These are phyloP conservation scores for Acrocephalus kingi DNA, from an alignment of 2,113 vertebrate genomes.

Conservation along the genomic window DNA sequence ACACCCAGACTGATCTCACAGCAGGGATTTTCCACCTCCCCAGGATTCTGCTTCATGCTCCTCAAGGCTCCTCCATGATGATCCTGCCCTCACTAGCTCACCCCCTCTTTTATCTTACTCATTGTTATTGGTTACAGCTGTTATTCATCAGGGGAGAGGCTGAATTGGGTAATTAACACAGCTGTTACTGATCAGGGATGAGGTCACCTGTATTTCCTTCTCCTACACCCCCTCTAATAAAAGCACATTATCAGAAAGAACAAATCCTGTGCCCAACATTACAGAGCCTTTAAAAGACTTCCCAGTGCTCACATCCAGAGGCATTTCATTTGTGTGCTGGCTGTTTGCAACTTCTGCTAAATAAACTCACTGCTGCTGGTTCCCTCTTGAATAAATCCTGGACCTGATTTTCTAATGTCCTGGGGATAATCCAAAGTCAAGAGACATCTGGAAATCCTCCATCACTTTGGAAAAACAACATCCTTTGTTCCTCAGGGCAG, in stretches of 20 bases:
- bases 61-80: no score
- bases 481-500: background rate
- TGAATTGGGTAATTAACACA: background rate
- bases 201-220: background rate
- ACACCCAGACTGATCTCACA: background rate
- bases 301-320: background rate
- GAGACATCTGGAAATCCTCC: background rate
- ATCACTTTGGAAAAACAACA: background rate
- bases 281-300: background rate
- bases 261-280: background rate
- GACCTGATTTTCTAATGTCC: background rate
- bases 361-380: background rate
- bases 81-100: background rate
- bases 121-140: background rate
- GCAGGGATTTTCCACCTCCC: background rate
- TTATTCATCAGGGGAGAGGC: background rate
- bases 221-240: background rate
- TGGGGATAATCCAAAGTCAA: background rate
- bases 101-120: background rate
- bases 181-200: background rate
- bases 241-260: background rate
- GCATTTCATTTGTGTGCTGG: background rate
- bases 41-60: background rate
- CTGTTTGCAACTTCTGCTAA: background rate
- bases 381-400: conserved; percentile 11